phyloP scores from a whole-genome alignment of 2,888 invertebrate genomes.

The Orthosia cruda region DNA sequence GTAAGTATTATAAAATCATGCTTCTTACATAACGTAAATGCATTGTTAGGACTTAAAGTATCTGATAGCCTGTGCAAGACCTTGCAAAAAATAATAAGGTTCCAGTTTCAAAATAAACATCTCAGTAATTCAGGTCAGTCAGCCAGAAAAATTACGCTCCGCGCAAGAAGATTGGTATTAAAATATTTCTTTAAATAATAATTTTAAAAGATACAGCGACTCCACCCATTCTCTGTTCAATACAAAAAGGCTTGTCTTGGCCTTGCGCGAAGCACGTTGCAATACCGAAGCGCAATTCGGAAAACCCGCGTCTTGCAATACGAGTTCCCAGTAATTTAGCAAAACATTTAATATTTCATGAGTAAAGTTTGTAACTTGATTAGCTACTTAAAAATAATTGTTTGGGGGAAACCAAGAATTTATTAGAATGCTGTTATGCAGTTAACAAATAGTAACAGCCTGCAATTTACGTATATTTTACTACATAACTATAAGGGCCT shows the following conservation, averaged over 20 bases:
- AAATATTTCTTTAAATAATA: too few species aligned
- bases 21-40: constrained; percentile 19
- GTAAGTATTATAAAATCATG: constrained; percentile 25
- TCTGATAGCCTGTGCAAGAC: background rate
- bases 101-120: background rate
- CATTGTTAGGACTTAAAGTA: constrained; percentile 20
- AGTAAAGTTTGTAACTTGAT: constrained; percentile 55
- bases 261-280: constrained; percentile 81
- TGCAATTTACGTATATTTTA: constrained; percentile 27
- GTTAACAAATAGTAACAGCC: constrained; percentile 23
- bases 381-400: constrained; percentile 45
- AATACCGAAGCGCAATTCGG: constrained; percentile 84
- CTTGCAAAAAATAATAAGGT: background rate
- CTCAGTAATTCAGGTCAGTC: background rate
- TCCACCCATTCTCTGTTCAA: constrained; percentile 59
- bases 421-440: constrained; percentile 41
- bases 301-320: constrained; percentile 87
- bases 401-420: constrained; percentile 60
- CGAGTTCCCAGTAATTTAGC: constrained; percentile 75
- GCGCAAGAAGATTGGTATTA: background rate
- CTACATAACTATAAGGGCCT: constrained; percentile 19
- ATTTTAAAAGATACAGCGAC: constrained; percentile 7
- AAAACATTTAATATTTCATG: constrained; percentile 67
- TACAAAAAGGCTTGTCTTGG: constrained; percentile 69
- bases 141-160: background rate